phyloP scores from a whole-genome alignment of 2,797 vertebrate species.

The Lacerta viridis region DNA sequence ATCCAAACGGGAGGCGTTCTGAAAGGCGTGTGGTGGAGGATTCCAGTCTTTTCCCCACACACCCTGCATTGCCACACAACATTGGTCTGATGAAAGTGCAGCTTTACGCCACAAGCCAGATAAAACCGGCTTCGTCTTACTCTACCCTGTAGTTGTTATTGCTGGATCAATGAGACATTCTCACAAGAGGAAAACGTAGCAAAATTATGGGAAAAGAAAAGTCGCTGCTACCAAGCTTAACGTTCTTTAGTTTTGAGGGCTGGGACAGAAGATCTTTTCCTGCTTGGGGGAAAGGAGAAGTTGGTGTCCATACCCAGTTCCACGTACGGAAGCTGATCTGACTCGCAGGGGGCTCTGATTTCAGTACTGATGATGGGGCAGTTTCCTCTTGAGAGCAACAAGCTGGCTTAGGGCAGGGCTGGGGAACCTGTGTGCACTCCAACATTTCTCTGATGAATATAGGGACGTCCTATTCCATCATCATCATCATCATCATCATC shows the following conservation, averaged over 20 bases:
- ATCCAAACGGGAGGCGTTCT: constrained; percentile 55
- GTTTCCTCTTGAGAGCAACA: not conserved
- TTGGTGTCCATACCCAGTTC: not conserved
- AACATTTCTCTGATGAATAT: not conserved
- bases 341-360: not conserved
- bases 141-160: not conserved
- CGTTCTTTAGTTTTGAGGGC: not conserved
- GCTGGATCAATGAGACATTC: constrained; percentile 36
- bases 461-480: not conserved
- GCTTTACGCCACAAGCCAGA: constrained; percentile 31
- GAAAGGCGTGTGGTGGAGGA: constrained; percentile 57
- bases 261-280: not conserved
- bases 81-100: constrained; percentile 46
- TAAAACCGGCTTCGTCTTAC: constrained; percentile 42
- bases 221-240: not conserved
- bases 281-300: not conserved
- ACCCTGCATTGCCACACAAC: constrained; percentile 53
- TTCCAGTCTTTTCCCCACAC: constrained; percentile 32
- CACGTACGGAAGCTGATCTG: not conserved
- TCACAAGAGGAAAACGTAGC: constrained; percentile 28
- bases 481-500: not conserved
- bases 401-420: not conserved
- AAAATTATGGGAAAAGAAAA: constrained; percentile 33
- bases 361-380: not conserved
- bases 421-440: not conserved